Evolutionary conservation across 2,113 vertebrate genomes (phyloP), one percentile per base, ranked within the genome.

Genomic region (Fulica atra): DNA sequence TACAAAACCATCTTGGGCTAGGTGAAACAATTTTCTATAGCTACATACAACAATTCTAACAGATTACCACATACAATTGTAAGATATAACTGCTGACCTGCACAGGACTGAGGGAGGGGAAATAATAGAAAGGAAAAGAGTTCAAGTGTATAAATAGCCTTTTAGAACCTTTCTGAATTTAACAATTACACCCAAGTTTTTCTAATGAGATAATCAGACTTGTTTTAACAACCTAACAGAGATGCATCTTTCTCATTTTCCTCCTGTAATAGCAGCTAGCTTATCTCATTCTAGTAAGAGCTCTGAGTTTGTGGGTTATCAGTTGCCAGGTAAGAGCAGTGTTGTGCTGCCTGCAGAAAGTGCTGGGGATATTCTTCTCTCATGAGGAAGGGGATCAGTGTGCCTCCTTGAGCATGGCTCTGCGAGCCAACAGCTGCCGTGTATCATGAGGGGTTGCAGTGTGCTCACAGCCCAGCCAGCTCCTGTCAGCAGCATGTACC

Each of bases 361-460:
- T 2, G 4, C 46, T 26, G 35, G 29, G 60, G 25, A 6, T 29
- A 0, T 24, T 77, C 80, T 50, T 28, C 25, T 36, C 35, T 72
- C 14, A 31, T 0, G 9, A 23, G 38, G 53, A 35, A 9, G 17
- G 33, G 81, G 29, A n/a, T 51, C 61, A 42, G 26, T 0, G 3
- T 31, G 69, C 33, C 57, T 46, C 0, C 16, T 19, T 1, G 1
- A 46, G 68, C 57, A 24, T 0, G 0, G 5, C 26, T 56, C 65
- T 36, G 53, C 1, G 0, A 10, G 20, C n/a, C 42, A 38, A 6
- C 66, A 89, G 93, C 84, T 91, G 89, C 81, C 9, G 42, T 0
- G 0, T 11, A 1, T 18, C 54, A 5, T 1, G 17, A 15, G 2
- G 20, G 36, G 74, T 50, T 26, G 44, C 56, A 31, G 51, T 1